Evolutionary conservation across 92 coral and sea anemone species (phyloP), one percentile per base, ranked within the genome.

Genomic region (Umimayanthus chanpuru): DNA sequence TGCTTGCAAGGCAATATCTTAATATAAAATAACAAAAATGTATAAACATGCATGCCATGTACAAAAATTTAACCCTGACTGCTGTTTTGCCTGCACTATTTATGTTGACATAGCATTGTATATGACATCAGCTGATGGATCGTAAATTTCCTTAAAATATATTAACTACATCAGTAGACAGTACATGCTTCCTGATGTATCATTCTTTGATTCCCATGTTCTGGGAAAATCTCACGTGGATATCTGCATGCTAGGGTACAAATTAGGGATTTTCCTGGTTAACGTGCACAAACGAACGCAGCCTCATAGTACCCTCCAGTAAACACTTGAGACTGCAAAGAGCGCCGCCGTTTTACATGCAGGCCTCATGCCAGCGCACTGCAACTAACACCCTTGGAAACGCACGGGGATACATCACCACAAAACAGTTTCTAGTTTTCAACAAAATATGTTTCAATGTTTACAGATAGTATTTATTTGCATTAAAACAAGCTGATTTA

Each of bases 351-450:
- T 65, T 81, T 66, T 2, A 11, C 53, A 64, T 81, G 43, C 74
- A 70, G 55, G 58, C 50, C 55, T 65, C 75, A 3, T 74, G 79
- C 79, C 85, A 81, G 56, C 85, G 38, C 79, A 74, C 49, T 75
- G 14, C 9, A 61, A 21, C 68, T 53, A 12, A 61, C n/a, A 61
- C 26, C 26, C 6, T 5, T 61, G 68, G 26, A 61, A 8, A 53
- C 58, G 20, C 58, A 53, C 58, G 0, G 18, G 58, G 3, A 53
- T 53, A 53, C 50, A 47, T 7, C 1, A 2, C 16, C 11, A 53
- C 58, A 53, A 61, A 21, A 5, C 26, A 61, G 26, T 4, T 18
- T 61, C 23, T 20, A 21, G 20, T 20, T 61, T 23, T 0, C 21
- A 61, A 61, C 68, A 18, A 20, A 20, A 26, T 61, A 25, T 61